Percentiles rank a stretch among this genome's conserved stretches.
These are phyloP conservation scores for Slavum lentiscoides DNA, from an alignment of 2,888 invertebrate species.

Conservation along the genomic window DNA sequence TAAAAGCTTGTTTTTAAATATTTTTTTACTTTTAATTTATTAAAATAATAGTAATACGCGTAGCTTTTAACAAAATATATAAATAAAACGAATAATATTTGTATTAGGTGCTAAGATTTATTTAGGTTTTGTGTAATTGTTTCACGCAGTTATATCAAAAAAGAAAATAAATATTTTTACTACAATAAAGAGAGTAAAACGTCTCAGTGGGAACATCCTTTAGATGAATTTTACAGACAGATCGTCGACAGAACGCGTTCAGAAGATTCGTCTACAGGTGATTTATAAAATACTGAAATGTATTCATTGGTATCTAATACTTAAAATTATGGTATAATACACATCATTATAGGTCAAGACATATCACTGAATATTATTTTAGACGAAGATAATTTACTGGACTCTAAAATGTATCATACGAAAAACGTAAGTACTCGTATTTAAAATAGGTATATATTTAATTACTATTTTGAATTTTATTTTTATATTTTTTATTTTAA, in stretches of 20 bases:
- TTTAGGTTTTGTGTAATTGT: slow-evolving; percentile 14
- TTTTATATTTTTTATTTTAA: too few relatives aligned
- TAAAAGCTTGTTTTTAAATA: too few relatives aligned
- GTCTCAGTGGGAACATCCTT: slow-evolving; percentile 54
- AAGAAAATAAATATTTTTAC: slow-evolving; percentile 46
- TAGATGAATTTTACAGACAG: slow-evolving; percentile 50
- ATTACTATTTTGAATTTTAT: too few relatives aligned
- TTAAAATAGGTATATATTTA: not conserved
- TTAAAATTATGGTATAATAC: not conserved
- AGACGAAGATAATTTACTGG: slow-evolving; percentile 35
- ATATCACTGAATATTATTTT: slow-evolving; percentile 31
- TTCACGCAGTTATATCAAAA: slow-evolving; percentile 40
- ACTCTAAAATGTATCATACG: slow-evolving; percentile 27
- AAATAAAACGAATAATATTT: not conserved
- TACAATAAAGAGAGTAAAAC: slow-evolving; percentile 35
- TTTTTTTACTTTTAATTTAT: too few relatives aligned
- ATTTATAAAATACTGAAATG: not conserved
- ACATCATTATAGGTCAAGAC: slow-evolving; percentile 28
- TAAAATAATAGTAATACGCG: too few relatives aligned
- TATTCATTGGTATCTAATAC: not conserved
- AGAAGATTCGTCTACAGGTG: slow-evolving; percentile 35
- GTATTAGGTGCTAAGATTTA: not conserved
- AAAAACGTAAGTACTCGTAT: slow-evolving; percentile 40
- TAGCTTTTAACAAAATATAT: not conserved
- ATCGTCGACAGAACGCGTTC: slow-evolving; percentile 41